phyloP scores from a whole-genome alignment of 2,797 vertebrate species.

The Sebastes matsubarae region DNA sequence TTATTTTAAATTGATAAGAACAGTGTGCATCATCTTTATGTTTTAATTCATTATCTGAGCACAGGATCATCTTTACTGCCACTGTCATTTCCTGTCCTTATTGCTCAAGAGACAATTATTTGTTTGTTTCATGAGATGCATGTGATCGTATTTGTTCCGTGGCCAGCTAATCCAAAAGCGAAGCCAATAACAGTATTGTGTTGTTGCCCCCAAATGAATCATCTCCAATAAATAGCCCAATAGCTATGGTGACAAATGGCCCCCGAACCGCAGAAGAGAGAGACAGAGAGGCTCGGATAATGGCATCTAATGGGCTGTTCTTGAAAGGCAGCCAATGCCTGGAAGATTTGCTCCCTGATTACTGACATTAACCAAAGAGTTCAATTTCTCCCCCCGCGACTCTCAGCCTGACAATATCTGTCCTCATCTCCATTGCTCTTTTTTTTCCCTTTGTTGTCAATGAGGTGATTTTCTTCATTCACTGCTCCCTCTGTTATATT shows the following conservation, averaged over 20 bases:
- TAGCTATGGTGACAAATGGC: conserved; percentile 52
- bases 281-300: conserved; percentile 47
- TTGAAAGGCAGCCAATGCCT: conserved; percentile 68
- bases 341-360: conserved; percentile 67
- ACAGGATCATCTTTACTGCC: background rate
- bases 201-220: conserved; percentile 44
- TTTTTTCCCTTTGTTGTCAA: background rate
- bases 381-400: conserved; percentile 48
- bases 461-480: conserved; percentile 74
- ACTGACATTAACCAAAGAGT: conserved; percentile 73
- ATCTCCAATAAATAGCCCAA: conserved; percentile 44
- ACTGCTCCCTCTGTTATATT: background rate
- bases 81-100: conserved; percentile 1
- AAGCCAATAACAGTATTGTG: conserved; percentile 15
- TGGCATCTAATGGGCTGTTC: conserved; percentile 65
- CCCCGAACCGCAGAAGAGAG: conserved; percentile 30
- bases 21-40: background rate
- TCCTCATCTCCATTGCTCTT: conserved; percentile 15
- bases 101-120: background rate
- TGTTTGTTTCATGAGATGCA: conserved; percentile 25
- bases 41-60: background rate
- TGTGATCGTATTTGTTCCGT: conserved; percentile 27
- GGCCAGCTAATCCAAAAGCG: conserved; percentile 21
- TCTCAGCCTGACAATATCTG: conserved; percentile 30
- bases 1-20: conserved; percentile 3